phyloP scores from a whole-genome alignment of 2,113 vertebrate genomes.

The Picathartes gymnocephalus region DNA sequence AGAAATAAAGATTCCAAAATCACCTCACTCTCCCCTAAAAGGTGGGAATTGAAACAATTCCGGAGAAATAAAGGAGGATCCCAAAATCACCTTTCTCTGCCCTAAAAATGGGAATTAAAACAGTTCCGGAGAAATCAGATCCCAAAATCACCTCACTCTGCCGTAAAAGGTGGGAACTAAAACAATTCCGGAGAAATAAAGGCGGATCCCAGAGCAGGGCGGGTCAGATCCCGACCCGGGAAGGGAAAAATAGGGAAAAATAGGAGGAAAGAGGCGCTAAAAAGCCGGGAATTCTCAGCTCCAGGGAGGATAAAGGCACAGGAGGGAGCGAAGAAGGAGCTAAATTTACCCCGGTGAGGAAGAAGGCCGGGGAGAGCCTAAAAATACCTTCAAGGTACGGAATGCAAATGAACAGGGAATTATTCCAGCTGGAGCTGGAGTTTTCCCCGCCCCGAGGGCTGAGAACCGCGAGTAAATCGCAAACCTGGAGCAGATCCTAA shows the following conservation, averaged over 20 bases:
- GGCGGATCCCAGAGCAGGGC: background rate
- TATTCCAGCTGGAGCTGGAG: background rate
- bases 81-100: background rate
- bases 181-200: background rate
- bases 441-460: background rate
- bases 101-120: background rate
- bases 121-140: background rate
- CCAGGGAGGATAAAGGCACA: background rate
- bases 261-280: background rate
- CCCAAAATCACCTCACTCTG: background rate
- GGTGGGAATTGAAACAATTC: background rate
- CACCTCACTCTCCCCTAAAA: background rate
- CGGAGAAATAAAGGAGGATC: background rate
- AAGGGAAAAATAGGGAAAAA: background rate
- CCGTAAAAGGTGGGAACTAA: background rate
- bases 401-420: conserved; percentile 23
- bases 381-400: conserved; percentile 44
- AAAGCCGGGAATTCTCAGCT: background rate
- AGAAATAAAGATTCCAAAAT: background rate
- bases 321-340: background rate
- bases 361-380: background rate
- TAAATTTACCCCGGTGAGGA: background rate
- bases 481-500: accelerated
- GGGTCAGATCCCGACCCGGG: accelerated
- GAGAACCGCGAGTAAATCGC: background rate